Percentiles rank a stretch among this genome's conserved stretches.
Evolutionary conservation across 2,113 vertebrate species (phyloP).

Genomic region (Stegastes partitus): DNA sequence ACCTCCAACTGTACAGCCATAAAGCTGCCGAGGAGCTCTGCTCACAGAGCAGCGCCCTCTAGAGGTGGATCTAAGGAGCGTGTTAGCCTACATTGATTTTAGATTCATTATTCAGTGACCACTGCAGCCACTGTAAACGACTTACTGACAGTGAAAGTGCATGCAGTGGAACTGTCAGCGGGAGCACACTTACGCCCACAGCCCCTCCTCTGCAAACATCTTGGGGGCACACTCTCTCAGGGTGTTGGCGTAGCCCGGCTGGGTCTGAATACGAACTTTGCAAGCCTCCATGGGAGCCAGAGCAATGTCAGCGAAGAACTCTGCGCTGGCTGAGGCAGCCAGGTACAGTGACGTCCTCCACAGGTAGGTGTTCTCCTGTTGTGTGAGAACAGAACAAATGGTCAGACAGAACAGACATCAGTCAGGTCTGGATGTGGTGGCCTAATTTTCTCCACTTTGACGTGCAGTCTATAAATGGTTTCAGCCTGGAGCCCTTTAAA

Average conservation of each 20-base stretch:
- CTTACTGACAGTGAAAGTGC: not conserved
- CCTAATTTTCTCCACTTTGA: too few relatives aligned
- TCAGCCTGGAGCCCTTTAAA: too few relatives aligned
- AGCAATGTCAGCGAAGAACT: constrained; percentile 99
- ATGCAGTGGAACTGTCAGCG: too few relatives aligned
- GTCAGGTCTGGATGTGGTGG: too few relatives aligned
- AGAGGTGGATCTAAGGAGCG: constrained; percentile 98
- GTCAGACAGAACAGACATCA: not conserved
- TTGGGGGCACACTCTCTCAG: constrained; percentile 94
- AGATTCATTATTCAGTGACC: not conserved
- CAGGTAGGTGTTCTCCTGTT: constrained; percentile 94
- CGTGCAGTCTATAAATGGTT: too few relatives aligned
- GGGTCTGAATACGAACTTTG: constrained; percentile 98
- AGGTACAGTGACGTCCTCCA: constrained; percentile 98
- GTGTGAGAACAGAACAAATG: constrained; percentile 3
- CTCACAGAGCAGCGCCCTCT: constrained; percentile 86
- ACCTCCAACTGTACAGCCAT: constrained; percentile 93
- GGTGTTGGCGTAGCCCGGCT: constrained; percentile 97
- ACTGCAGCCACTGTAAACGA: not conserved
- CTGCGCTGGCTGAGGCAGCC: constrained; percentile 97
- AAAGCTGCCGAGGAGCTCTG: constrained; percentile 89
- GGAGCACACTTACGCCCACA: constrained; percentile 92
- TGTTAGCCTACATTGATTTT: constrained; percentile 65
- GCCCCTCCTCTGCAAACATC: constrained; percentile 95
- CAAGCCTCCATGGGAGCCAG: constrained; percentile 99